A percentile compares a stretch with the other conserved stretches of the same genome.
These are phyloP conservation scores for Valencia hispanica DNA, from an alignment of 2,797 vertebrate genomes.

Conservation along the genomic window DNA sequence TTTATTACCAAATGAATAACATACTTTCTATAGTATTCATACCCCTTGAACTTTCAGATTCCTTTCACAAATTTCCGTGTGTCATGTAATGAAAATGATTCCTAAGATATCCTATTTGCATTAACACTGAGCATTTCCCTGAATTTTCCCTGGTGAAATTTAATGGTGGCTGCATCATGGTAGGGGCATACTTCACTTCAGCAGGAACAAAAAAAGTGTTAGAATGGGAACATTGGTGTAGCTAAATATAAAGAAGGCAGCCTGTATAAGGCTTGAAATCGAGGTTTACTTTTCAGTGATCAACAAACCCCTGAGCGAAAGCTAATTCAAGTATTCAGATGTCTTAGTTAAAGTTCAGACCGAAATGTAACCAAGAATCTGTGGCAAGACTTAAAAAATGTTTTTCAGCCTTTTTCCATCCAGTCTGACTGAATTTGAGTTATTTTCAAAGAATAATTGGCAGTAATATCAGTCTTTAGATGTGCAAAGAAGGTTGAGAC, in stretches of 20 bases:
- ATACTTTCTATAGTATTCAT: background rate
- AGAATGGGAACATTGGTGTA: background rate
- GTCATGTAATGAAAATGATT: background rate
- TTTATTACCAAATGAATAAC: background rate
- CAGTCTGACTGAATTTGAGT: background rate
- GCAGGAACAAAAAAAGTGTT: background rate
- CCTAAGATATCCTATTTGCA: background rate
- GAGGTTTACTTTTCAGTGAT: background rate
- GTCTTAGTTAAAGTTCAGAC: background rate
- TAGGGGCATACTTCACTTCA: background rate
- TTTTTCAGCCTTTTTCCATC: background rate
- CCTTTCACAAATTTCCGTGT: background rate
- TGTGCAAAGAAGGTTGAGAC: background rate
- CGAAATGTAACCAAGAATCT: background rate
- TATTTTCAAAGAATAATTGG: background rate
- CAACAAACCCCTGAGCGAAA: background rate
- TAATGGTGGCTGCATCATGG: background rate
- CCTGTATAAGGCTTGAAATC: background rate
- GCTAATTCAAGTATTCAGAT: background rate
- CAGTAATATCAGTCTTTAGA: background rate
- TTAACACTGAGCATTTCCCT: background rate
- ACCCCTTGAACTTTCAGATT: background rate
- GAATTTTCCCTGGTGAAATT: background rate
- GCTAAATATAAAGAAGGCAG: background rate
- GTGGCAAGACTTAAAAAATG: background rate